Evolutionary conservation across 92 coral and sea anemone genomes (phyloP), one percentile per base, ranked within the genome.

Genomic region (Porites rus): DNA sequence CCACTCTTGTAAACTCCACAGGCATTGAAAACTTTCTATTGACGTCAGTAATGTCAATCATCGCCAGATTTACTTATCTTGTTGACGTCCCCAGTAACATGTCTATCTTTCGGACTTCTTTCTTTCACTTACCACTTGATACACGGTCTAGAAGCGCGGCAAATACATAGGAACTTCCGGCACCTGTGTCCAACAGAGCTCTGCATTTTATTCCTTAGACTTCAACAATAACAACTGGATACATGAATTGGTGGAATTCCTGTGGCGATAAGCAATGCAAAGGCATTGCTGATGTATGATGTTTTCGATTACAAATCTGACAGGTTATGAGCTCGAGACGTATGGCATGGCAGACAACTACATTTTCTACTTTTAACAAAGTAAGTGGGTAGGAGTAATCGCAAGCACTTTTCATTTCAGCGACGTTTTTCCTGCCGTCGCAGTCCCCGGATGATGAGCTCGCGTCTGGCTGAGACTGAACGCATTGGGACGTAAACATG

Each of bases 81-180:
- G 92, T 71, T 51, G 84, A 79, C 13, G 88, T 56, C 51, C 92
- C 89, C 7, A 78, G 68, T 81, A 84, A 67, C 77, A 89, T 89
- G 21, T 89, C 92, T 8, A 89, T 89, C 17, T 76, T 80, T 3
- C 89, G 85, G 59, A 46, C 56, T 75, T 78, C 83, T 78, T 62
- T 65, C 61, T 65, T 79, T 59, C 9, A n/a, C 62, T 19, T 7
- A 63, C 16, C 18, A 46, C 74, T 79, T 79, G 84, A 67, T 11
- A 79, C 43, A 12, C 84, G 84, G 38, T 65, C 74, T 19, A 65
- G 53, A 67, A 65, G 83, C 11, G 83, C 72, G 20, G 83, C 83
- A 64, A 64, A 88, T 67, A 10, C 84, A 73, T 77, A 81, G 60
- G 31, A 28, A 28, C 31, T 2, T 28, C 31, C 31, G 31, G 31